These are phyloP conservation scores for Helostoma temminkii DNA, from an alignment of 2,797 vertebrate genomes.

Conservation along the genomic window DNA sequence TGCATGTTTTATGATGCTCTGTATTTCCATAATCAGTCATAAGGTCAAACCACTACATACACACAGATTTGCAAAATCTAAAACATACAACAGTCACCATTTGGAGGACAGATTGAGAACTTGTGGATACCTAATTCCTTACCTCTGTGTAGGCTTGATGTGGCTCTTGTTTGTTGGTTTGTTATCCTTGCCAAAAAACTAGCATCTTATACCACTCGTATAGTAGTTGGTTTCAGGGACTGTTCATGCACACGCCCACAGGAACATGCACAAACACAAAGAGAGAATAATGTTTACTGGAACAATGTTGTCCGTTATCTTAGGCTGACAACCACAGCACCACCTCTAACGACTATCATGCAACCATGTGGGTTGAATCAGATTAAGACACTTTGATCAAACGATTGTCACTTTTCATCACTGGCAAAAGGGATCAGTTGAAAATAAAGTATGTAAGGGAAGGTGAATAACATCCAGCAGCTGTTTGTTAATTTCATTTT, in stretches of 20 bases:
- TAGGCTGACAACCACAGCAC: conserved; percentile 7
- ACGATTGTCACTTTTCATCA: background rate
- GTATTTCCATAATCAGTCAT: conserved; percentile 16
- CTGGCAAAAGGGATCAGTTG: background rate
- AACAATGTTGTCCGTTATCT: conserved; percentile 20
- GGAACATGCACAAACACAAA: background rate
- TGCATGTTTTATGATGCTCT: background rate
- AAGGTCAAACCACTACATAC: conserved; percentile 33
- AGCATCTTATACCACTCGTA: conserved; percentile 50
- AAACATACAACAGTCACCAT: conserved; percentile 48
- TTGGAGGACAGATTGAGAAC: conserved; percentile 24
- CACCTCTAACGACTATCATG: background rate
- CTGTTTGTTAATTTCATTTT: conserved; percentile 15
- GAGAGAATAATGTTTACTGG: conserved; percentile 19
- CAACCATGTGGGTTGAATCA: background rate
- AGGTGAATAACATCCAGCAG: conserved; percentile 7
- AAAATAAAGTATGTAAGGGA: background rate
- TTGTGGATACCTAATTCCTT: conserved; percentile 32
- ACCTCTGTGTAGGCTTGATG: conserved; percentile 57
- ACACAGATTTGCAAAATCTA: conserved; percentile 18
- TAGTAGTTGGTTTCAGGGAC: conserved; percentile 32
- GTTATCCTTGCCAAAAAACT: conserved; percentile 55
- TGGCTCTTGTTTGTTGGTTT: conserved; percentile 63
- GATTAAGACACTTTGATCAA: background rate
- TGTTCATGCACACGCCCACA: conserved; percentile 31